Conservation (phyloP, 2,113 vertebrate genomes). For the Pluvialis apricaria region DNA sequence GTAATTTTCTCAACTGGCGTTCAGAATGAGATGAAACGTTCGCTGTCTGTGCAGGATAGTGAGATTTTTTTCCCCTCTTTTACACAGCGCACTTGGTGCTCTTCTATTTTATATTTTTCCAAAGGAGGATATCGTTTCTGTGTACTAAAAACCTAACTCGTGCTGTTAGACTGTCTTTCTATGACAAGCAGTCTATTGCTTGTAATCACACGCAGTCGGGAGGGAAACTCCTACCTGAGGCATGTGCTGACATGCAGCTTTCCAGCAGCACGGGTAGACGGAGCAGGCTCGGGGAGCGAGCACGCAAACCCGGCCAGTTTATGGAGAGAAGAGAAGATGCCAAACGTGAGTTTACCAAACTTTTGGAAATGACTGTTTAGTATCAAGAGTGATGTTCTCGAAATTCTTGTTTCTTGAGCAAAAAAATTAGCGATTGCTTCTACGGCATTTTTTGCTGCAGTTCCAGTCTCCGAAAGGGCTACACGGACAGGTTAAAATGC, state of each 20-base stretch:
- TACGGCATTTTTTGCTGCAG: neutral
- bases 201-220: neutral
- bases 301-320: neutral
- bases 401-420: neutral
- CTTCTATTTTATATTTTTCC: neutral
- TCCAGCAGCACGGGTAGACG: neutral
- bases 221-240: constrained; percentile 39
- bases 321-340: neutral
- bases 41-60: neutral
- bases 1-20: neutral
- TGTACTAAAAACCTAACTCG: neutral
- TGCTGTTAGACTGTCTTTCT: neutral
- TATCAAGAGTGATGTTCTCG: neutral
- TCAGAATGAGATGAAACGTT: neutral
- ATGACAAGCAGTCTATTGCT: neutral
- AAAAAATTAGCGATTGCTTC: fast-evolving
- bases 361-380: neutral
- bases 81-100: neutral
- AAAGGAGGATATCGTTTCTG: neutral
- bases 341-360: neutral
- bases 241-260: constrained; percentile 38
- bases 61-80: neutral
- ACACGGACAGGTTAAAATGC: neutral
- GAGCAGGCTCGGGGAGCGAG: neutral
- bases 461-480: neutral